phyloP scores from a whole-genome alignment of 2,797 vertebrate species.

The Cuniculus paca region DNA sequence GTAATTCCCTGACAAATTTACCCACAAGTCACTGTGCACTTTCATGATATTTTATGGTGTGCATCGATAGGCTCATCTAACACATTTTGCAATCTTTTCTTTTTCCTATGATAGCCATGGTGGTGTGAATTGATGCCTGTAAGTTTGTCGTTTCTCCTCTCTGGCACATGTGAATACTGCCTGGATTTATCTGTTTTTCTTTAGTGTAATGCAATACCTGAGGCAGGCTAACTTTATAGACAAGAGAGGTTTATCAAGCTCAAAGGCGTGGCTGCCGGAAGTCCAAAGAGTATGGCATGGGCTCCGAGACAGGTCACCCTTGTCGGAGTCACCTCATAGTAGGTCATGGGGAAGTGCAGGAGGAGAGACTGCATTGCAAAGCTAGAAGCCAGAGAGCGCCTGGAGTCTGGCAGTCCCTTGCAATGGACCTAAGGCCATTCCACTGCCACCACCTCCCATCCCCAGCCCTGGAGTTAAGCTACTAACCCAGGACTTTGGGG shows the following conservation, averaged over 20 bases:
- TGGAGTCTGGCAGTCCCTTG: neutral
- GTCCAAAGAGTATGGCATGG: neutral
- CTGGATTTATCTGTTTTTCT: neutral
- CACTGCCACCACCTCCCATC: neutral
- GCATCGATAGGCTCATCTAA: too few species aligned
- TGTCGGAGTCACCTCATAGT: fast-evolving
- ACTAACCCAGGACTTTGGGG: neutral
- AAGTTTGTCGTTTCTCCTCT: neutral
- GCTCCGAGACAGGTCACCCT: neutral
- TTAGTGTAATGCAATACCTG: neutral
- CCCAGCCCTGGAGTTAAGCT: neutral
- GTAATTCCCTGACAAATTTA: neutral
- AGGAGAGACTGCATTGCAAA: neutral
- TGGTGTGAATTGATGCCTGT: neutral
- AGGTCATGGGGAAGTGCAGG: neutral
- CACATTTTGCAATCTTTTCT: neutral
- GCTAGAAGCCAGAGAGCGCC: neutral
- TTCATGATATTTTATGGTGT: neutral
- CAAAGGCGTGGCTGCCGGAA: neutral
- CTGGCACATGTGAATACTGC: neutral
- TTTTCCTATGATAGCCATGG: neutral
- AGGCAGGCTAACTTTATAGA: neutral
- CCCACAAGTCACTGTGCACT: neutral
- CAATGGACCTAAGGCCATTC: neutral
- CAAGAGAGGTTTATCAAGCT: neutral